A percentile compares a stretch with the other conserved stretches of the same genome.
Evolutionary conservation across 2,888 invertebrate species (phyloP).

Genomic region (Drepana falcataria): DNA sequence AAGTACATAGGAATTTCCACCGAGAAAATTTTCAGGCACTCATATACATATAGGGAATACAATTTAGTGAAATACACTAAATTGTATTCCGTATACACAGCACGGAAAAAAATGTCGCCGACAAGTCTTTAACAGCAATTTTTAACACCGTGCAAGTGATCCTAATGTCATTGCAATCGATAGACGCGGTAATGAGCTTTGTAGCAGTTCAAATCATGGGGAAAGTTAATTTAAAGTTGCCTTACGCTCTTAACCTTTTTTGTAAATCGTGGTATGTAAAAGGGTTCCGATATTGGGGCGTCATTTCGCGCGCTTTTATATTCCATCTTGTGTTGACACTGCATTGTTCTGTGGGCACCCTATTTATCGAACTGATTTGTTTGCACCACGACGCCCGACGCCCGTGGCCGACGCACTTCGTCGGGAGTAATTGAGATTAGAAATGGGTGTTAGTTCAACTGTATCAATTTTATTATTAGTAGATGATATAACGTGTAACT

Average conservation of each 20-base stretch:
- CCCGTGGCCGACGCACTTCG: constrained; percentile 22
- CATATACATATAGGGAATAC: too few relatives aligned
- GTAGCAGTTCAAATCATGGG: too few relatives aligned
- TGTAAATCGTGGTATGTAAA: constrained; percentile 43
- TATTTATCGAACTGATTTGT: constrained; percentile 70
- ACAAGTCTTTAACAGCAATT: too few relatives aligned
- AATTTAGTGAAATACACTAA: too few relatives aligned
- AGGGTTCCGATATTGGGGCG: constrained; percentile 26
- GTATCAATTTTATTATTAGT: constrained; percentile 40
- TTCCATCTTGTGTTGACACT: constrained; percentile 70
- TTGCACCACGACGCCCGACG: constrained; percentile 53
- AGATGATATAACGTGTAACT: constrained; percentile 1
- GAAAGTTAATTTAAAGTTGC: not conserved
- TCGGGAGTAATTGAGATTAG: constrained; percentile 56
- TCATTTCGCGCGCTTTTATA: constrained; percentile 60
- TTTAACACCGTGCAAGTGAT: too few relatives aligned
- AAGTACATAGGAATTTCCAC: too few relatives aligned
- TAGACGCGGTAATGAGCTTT: too few relatives aligned
- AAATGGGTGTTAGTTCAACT: constrained; percentile 42
- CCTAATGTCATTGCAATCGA: too few relatives aligned
- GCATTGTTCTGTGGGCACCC: constrained; percentile 63
- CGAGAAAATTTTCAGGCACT: too few relatives aligned
- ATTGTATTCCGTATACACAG: too few relatives aligned
- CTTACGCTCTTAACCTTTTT: not conserved
- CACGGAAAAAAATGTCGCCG: too few relatives aligned